Evolutionary conservation across 2,888 invertebrate genomes (phyloP).

Genomic region (Xylocampa areola): DNA sequence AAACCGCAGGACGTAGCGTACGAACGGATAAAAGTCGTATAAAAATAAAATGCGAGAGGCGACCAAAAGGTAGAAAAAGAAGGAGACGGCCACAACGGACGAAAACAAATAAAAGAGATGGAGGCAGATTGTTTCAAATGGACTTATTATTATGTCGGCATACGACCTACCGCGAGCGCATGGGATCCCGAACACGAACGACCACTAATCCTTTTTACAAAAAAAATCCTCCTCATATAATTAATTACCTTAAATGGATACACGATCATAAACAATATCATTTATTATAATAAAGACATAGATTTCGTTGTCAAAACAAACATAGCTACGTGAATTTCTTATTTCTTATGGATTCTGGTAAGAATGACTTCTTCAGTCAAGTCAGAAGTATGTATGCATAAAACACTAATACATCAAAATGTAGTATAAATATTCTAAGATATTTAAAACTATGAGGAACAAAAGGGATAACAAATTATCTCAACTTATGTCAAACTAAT

Average conservation of each 20-base stretch:
- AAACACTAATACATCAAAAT: no score
- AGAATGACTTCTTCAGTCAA: no score
- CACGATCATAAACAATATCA: slow-evolving; percentile 10
- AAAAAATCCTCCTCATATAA: slow-evolving; percentile 33
- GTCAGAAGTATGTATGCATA: no score
- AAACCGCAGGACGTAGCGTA: slow-evolving; percentile 50
- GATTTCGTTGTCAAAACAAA: neutral
- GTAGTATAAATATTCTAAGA: no score
- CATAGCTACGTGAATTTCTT: no score
- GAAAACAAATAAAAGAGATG: slow-evolving; percentile 72
- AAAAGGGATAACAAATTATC: no score
- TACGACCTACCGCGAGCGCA: slow-evolving; percentile 73
- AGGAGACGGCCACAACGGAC: slow-evolving; percentile 65
- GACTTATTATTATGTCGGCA: slow-evolving; percentile 76
- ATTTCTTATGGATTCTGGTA: no score
- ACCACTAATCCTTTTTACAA: slow-evolving; percentile 43
- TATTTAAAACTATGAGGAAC: no score
- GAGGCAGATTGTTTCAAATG: slow-evolving; percentile 78
- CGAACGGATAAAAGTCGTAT: slow-evolving; percentile 61
- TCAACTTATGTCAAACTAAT: neutral
- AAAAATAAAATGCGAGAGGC: slow-evolving; percentile 65
- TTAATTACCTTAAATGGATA: slow-evolving; percentile 39
- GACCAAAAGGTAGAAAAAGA: slow-evolving; percentile 63
- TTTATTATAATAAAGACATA: slow-evolving; percentile 2
- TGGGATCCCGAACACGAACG: slow-evolving; percentile 41